Evolutionary conservation across 2,113 vertebrate species (phyloP).

Genomic region (Paramormyrops kingsleyae): DNA sequence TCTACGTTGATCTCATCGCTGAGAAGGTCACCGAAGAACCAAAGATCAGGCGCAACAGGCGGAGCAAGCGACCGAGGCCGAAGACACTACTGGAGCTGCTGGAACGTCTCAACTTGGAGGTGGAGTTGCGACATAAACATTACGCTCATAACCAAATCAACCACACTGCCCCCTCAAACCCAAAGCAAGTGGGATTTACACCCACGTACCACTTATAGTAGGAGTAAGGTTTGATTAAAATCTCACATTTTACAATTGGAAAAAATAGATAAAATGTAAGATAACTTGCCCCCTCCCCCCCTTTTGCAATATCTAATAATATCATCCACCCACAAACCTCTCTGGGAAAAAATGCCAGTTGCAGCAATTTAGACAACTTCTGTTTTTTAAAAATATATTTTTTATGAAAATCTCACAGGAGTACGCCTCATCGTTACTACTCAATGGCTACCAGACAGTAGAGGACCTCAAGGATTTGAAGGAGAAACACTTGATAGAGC

Average conservation of each 20-base stretch:
- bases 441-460: conserved; percentile 88
- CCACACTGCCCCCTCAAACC: neutral
- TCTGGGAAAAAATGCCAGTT: neutral
- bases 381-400: neutral
- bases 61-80: conserved; percentile 65
- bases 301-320: neutral
- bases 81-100: conserved; percentile 82
- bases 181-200: neutral
- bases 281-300: neutral
- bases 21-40: conserved; percentile 67
- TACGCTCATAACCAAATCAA: neutral
- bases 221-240: neutral
- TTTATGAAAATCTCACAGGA: conserved; percentile 59
- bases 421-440: conserved; percentile 77
- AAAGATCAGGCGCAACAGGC: conserved; percentile 63
- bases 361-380: neutral
- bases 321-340: neutral
- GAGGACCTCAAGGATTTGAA: conserved; percentile 87
- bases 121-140: conserved; percentile 43
- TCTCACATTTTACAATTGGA: neutral
- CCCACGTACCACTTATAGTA: neutral
- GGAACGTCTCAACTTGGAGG: conserved; percentile 78
- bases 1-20: conserved; percentile 79
- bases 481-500: conserved; percentile 85
- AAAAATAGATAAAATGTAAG: neutral